These are phyloP conservation scores for Netelia virgata DNA, from an alignment of 2,888 invertebrate genomes.

Conservation along the genomic window DNA sequence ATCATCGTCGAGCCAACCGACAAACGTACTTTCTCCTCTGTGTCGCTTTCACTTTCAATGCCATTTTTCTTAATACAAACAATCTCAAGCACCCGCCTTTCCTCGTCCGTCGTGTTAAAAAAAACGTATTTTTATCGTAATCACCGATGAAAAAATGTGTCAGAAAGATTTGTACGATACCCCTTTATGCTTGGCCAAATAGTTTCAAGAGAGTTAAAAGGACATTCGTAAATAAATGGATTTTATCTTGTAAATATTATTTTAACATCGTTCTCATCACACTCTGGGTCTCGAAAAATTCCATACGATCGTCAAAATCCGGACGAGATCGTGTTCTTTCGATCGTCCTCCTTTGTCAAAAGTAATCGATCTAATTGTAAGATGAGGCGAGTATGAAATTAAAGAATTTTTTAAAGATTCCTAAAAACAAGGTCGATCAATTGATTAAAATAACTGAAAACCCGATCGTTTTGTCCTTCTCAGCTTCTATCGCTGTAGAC, in stretches of 20 bases:
- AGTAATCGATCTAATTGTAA: no score
- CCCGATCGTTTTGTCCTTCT: no score
- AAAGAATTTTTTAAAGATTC: no score
- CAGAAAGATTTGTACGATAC: conserved; percentile 10
- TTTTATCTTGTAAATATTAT: neutral
- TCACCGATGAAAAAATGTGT: conserved; percentile 10
- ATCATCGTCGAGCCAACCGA: conserved; percentile 45
- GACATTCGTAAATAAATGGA: neutral
- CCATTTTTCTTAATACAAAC: conserved; percentile 26
- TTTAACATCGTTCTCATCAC: no score
- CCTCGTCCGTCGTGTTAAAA: neutral
- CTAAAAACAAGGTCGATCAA: no score
- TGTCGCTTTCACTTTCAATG: conserved; percentile 8
- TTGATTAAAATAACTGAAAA: no score
- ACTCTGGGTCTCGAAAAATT: no score
- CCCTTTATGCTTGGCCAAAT: neutral
- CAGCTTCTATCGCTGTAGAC: neutral
- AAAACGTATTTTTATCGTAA: neutral
- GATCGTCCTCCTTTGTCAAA: no score
- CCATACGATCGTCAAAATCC: no score
- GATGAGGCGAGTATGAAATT: no score
- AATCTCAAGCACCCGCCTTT: conserved; percentile 32
- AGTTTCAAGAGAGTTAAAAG: neutral
- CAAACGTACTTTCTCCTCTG: conserved; percentile 21
- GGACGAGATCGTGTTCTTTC: no score